Conservation (phyloP, 1,140 invertebrate species). For the Bicyclus anynana region DNA sequence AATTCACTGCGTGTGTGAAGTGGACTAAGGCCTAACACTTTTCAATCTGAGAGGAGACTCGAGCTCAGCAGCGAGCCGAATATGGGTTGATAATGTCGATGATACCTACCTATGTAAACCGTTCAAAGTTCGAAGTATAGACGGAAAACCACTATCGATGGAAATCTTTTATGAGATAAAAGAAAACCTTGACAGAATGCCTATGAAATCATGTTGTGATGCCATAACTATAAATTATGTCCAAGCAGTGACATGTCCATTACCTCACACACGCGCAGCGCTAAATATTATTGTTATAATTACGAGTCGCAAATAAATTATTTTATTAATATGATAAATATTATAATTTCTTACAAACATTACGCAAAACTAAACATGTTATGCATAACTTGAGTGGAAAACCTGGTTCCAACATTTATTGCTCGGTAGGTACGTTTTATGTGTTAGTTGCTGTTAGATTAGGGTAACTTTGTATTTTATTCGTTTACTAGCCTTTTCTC, state of each 20-base stretch:
- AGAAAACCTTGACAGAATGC: constrained; percentile 24
- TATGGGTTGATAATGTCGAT: no score
- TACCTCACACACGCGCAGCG: constrained; percentile 22
- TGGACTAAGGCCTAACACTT: no score
- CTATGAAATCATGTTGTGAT: constrained; percentile 19
- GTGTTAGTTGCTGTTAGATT: neutral
- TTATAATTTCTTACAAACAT: constrained; percentile 14
- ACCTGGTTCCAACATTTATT: neutral
- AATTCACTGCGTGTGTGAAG: no score
- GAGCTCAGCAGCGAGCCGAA: no score
- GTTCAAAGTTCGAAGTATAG: constrained; percentile 5
- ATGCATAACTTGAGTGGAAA: neutral
- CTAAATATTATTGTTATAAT: constrained; percentile 12
- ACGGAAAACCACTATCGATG: constrained; percentile 29
- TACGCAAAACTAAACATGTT: neutral
- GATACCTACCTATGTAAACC: no score
- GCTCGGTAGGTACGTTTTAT: neutral
- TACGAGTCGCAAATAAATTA: constrained; percentile 18
- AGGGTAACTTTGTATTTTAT: no score
- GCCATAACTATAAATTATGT: constrained; percentile 20
- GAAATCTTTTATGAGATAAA: constrained; percentile 30
- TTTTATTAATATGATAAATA: constrained; percentile 22
- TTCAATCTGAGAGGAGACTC: no score
- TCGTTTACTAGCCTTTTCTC: no score
- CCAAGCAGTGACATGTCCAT: constrained; percentile 23